Percentiles rank a stretch among this genome's conserved stretches.
These are phyloP conservation scores for Bimastos eiseni DNA, from an alignment of 2,888 invertebrate species.

Conservation along the genomic window DNA sequence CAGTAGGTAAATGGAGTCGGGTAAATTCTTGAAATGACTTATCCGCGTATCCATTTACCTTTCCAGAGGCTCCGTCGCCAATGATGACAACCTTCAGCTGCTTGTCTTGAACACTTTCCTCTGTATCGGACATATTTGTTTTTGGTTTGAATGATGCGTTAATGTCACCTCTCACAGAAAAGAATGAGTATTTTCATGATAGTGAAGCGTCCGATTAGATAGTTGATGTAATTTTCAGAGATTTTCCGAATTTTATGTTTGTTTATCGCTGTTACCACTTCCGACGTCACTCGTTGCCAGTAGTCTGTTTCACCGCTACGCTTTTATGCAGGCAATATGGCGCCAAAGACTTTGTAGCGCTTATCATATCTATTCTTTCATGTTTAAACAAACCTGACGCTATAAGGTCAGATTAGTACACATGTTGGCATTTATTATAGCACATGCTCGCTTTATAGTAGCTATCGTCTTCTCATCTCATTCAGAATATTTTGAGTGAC, in stretches of 20 bases:
- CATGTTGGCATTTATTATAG: too few species aligned
- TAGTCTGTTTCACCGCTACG: not conserved
- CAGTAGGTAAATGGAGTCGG: not conserved
- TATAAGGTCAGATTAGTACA: too few species aligned
- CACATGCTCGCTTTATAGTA: too few species aligned
- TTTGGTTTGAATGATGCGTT: not conserved
- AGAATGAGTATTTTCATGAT: not conserved
- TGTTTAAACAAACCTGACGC: not conserved
- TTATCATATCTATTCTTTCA: not conserved
- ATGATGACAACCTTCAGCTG: slow-evolving; percentile 78
- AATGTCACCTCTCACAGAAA: not conserved
- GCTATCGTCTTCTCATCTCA: too few species aligned
- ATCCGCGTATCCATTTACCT: slow-evolving; percentile 67
- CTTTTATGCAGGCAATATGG: not conserved
- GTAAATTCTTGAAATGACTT: not conserved
- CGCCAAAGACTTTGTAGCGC: not conserved
- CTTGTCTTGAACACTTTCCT: slow-evolving; percentile 58
- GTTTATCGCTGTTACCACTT: not conserved
- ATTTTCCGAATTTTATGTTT: not conserved
- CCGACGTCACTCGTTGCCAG: not conserved
- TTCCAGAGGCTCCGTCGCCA: slow-evolving; percentile 80
- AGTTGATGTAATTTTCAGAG: not conserved
- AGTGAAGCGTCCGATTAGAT: not conserved
- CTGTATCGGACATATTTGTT: slow-evolving; percentile 62
- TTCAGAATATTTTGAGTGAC: too few species aligned